Percentiles rank a stretch among this genome's conserved stretches.
phyloP scores from a whole-genome alignment of 2,888 invertebrate species.

The Tanypteryx hageni region DNA sequence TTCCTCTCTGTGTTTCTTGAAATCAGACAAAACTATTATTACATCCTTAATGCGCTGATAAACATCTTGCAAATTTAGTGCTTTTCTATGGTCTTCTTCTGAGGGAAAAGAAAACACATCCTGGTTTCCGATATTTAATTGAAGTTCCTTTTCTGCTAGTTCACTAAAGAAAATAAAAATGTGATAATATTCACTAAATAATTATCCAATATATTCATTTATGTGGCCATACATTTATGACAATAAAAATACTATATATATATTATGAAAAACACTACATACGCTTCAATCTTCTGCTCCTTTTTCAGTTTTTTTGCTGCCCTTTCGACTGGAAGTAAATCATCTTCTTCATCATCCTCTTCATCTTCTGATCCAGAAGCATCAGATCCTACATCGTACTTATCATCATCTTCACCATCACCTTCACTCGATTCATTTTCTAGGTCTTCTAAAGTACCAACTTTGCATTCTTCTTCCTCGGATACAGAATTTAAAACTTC shows the following conservation, averaged over 20 bases:
- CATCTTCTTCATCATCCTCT: slow-evolving; percentile 78
- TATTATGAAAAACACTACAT: slow-evolving; percentile 68
- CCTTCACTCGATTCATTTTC: slow-evolving; percentile 74
- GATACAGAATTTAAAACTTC: slow-evolving; percentile 68
- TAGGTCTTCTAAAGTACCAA: slow-evolving; percentile 73
- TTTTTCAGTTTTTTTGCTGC: slow-evolving; percentile 86
- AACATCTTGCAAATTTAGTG: slow-evolving; percentile 87
- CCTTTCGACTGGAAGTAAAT: slow-evolving; percentile 91
- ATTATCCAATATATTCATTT: not conserved
- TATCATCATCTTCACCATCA: slow-evolving; percentile 74
- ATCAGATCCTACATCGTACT: slow-evolving; percentile 72
- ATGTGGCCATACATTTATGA: not conserved
- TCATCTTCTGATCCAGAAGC: slow-evolving; percentile 72
- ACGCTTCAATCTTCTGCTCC: slow-evolving; percentile 82
- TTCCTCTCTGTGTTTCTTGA: slow-evolving; percentile 80
- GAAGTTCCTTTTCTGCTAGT: slow-evolving; percentile 88
- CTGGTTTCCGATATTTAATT: slow-evolving; percentile 86
- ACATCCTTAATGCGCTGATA: slow-evolving; percentile 93
- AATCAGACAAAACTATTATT: slow-evolving; percentile 77
- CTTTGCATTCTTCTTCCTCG: slow-evolving; percentile 67
- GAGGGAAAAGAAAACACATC: slow-evolving; percentile 89
- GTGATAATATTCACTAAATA: not conserved
- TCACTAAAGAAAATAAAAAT: slow-evolving; percentile 75
- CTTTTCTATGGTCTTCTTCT: slow-evolving; percentile 84
- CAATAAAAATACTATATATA: not conserved